Evolutionary conservation across 2,888 invertebrate species (phyloP).

Genomic region (Apamea crenata): DNA sequence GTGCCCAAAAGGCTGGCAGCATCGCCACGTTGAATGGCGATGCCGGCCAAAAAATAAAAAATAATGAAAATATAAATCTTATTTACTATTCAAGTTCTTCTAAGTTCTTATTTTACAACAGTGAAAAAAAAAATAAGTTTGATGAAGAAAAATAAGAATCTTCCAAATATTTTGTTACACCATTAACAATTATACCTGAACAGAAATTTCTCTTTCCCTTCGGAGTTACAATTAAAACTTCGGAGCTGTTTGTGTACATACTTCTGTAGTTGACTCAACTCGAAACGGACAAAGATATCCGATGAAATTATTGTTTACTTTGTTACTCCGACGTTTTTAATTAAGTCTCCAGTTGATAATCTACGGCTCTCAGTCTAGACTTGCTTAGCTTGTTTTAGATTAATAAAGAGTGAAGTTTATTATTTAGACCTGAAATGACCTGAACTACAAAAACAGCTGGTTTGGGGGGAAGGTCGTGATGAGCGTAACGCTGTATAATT

Average conservation of each 20-base stretch:
- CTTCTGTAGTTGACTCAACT: conserved; percentile 61
- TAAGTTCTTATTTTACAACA: no score
- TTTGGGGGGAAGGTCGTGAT: background rate
- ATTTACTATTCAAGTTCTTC: background rate
- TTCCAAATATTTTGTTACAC: conserved; percentile 23
- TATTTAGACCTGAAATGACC: background rate
- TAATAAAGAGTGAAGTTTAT: background rate
- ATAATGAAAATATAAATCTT: no score
- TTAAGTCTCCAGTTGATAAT: conserved; percentile 54
- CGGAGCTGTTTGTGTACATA: conserved; percentile 63
- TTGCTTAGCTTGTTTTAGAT: conserved; percentile 24
- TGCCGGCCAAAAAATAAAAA: no score
- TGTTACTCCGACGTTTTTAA: conserved; percentile 58
- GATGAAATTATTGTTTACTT: conserved; percentile 59
- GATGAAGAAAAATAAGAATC: background rate
- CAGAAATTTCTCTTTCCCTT: conserved; percentile 51
- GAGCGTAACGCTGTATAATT: background rate
- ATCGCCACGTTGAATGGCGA: no score
- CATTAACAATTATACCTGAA: conserved; percentile 67
- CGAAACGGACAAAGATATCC: conserved; percentile 61
- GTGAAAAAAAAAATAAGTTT: background rate
- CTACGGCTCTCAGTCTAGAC: conserved; percentile 29
- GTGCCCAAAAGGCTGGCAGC: no score
- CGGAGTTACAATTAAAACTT: conserved; percentile 77
- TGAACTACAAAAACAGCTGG: background rate